Evolutionary conservation across 23 tunicate genomes (phyloP), one percentile per base, ranked within the genome.

Genomic region (Clavelina lepadiformis): DNA sequence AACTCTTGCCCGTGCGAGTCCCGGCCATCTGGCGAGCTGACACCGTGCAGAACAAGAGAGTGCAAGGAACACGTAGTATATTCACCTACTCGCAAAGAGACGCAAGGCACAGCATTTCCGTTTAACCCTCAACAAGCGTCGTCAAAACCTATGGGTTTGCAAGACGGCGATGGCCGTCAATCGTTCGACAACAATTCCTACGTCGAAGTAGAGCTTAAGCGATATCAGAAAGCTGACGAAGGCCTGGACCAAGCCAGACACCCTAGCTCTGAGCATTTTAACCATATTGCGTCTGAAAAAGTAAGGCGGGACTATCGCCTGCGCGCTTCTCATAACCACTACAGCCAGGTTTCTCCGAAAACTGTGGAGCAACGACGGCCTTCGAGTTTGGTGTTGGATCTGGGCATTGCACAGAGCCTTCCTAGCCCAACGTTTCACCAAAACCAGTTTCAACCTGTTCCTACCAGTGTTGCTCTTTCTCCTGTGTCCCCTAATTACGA

Each of bases 121-220:
- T 8, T 4, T 37, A 46, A 26, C 25, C 27, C 28, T 7, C 25
- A 35, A 7, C 24, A 27, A 29, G 34, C 4, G 3, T 3, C 20
- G 7, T 46, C 35, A 26, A 22, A 35, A 15, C 11, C 49, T 8
- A 41, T 41, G 11, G 38, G 46, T 51, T 7, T 7, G 4, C 57
- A 46, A 27, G 22, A 18, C 6, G 19, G 19, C 28, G 81, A 63
- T 21, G 35, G 44, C 1, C 34, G 65, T 35, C 84, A 68, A 51
- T 78, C 67, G 6, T 78, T 68, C 51, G 84, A 78, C 69, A 78
- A 78, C 35, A 58, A 78, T 50, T 31, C 84, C 24, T 78, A 78
- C 63, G 46, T 58, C 13, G 84, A 78, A 78, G 84, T 78, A 7
- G 72, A 66, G 57, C 33, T 66, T 26, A 66, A 66, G 57, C 57